Conservation (phyloP, 2,113 vertebrate species). For the Peromyscus californicus region DNA sequence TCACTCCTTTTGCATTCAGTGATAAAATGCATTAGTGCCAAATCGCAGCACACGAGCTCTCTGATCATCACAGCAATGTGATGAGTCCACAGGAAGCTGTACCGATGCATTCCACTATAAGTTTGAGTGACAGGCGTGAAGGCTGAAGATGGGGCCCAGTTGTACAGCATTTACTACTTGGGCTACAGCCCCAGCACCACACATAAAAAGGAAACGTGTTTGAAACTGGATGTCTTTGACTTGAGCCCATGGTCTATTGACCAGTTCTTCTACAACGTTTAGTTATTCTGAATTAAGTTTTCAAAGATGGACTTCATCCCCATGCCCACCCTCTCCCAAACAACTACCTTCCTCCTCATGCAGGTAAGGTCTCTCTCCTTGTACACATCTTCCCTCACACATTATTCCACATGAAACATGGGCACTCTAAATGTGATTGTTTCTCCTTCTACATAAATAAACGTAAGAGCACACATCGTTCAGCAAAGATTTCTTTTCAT, state of each 20-base stretch:
- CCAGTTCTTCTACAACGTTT: neutral
- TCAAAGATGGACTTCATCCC: neutral
- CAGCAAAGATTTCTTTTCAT: constrained; percentile 37
- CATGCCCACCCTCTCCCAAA: neutral
- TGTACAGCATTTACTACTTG: neutral
- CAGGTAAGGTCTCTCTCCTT: neutral
- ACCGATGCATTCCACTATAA: neutral
- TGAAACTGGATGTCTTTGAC: neutral
- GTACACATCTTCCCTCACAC: neutral
- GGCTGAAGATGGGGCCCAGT: too few species aligned
- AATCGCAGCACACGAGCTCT: neutral
- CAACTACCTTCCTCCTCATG: accelerated
- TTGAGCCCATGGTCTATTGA: neutral
- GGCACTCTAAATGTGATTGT: neutral
- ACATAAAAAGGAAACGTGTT: neutral
- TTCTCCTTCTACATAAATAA: neutral
- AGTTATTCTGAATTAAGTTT: neutral
- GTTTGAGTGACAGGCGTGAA: neutral
- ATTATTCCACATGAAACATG: neutral
- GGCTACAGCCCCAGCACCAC: too few species aligned
- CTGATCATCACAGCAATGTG: neutral
- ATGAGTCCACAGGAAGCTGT: neutral
- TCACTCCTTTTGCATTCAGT: neutral
- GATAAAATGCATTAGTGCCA: neutral
- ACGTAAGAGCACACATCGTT: neutral